phyloP scores from a whole-genome alignment of 30 jellyfish, hydroid and myxozoan genomes.

The Aurelia sp. region DNA sequence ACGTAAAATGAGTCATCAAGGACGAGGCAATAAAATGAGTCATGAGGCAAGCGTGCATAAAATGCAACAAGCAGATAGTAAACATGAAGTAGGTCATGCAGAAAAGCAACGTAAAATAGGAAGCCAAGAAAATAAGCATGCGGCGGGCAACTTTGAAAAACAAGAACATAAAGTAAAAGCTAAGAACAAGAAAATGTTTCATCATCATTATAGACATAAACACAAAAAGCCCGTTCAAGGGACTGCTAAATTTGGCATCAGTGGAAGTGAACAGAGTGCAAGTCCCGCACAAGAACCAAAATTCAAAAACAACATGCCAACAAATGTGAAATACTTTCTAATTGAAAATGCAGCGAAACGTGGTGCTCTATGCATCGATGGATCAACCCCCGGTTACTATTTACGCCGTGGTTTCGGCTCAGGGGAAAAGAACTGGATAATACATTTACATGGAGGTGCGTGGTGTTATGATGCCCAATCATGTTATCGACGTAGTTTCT shows the following conservation, averaged over 20 bases:
- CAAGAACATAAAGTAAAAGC: not conserved
- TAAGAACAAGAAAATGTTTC: not conserved
- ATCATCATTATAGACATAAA: constrained; percentile 20
- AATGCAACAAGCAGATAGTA: not conserved
- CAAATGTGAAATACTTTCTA: constrained; percentile 29
- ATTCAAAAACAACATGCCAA: constrained; percentile 52
- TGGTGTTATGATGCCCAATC: constrained; percentile 92
- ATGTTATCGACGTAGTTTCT: constrained; percentile 77
- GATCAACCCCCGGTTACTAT: constrained; percentile 91
- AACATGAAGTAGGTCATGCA: not conserved
- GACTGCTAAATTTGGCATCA: constrained; percentile 32
- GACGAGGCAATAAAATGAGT: not conserved
- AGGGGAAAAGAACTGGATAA: constrained; percentile 85
- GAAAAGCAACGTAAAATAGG: not conserved
- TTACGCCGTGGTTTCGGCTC: constrained; percentile 68
- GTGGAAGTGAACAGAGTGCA: not conserved
- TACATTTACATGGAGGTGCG: constrained; percentile 98
- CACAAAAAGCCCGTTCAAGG: constrained; percentile 32
- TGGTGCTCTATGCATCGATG: constrained; percentile 91
- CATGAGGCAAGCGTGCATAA: not conserved
- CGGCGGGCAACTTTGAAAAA: too few species aligned
- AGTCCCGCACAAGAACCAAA: constrained; percentile 37
- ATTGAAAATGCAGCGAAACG: constrained; percentile 50
- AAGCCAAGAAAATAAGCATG: too few species aligned
- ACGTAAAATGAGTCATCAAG: not conserved